Conservation (phyloP, 2,113 vertebrate genomes). For the Tretioscincus oriximinensis region DNA sequence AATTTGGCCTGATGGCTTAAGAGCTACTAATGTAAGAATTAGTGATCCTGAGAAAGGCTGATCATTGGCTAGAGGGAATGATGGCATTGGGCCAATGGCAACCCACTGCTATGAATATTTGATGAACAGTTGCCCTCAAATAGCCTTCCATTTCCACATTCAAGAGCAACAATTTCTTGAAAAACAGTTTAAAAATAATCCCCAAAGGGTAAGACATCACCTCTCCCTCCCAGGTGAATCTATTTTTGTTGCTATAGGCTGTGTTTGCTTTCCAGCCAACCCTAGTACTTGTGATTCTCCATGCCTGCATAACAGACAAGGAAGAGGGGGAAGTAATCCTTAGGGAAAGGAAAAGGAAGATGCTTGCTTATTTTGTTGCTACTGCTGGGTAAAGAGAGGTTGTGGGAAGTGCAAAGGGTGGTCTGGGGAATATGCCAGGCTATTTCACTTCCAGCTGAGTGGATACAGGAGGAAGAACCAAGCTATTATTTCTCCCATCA, state of each 20-base stretch:
- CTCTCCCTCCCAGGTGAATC: conserved; percentile 42
- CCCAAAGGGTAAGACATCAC: conserved; percentile 44
- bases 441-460: not conserved
- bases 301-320: not conserved
- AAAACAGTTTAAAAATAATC: conserved; percentile 69
- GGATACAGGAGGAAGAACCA: not conserved
- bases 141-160: conserved; percentile 39
- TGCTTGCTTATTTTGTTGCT: not conserved
- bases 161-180: conserved; percentile 63
- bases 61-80: conserved; percentile 42
- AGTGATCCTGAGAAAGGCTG: conserved; percentile 2
- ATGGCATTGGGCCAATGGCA: conserved; percentile 22
- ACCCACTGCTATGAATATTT: conserved; percentile 40
- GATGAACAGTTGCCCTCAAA: conserved; percentile 55
- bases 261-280: conserved; percentile 11
- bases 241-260: conserved; percentile 23
- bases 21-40: no score
- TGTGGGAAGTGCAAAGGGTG: conserved; percentile 11
- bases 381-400: conserved; percentile 1
- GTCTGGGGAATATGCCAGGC: not conserved
- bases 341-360: not conserved
- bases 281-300: conserved; percentile 3
- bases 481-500: not conserved
- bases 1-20: no score
- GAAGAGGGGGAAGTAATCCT: not conserved